A percentile compares a stretch with the other conserved stretches of the same genome.
Evolutionary conservation across 2,888 invertebrate species (phyloP).

Genomic region (Callimorpha dominula): DNA sequence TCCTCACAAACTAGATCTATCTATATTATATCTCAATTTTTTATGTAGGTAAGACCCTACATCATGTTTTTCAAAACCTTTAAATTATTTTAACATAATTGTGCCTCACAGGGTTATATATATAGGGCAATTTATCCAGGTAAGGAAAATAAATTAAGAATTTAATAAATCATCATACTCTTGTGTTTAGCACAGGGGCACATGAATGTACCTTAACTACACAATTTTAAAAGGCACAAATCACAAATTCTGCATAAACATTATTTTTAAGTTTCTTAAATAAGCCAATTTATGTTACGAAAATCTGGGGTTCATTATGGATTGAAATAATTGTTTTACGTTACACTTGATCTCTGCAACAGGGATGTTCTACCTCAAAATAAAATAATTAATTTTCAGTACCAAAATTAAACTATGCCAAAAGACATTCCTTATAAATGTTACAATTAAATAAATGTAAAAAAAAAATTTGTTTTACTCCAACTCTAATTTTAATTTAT

Average conservation of each 20-base stretch:
- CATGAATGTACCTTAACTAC: background rate
- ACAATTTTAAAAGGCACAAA: background rate
- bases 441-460: constrained; percentile 13
- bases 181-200: background rate
- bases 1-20: too few species aligned
- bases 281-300: background rate
- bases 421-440: constrained; percentile 12
- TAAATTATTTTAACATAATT: background rate
- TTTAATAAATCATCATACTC: background rate
- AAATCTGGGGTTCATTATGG: background rate
- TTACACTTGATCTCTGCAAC: background rate
- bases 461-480: background rate
- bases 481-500: background rate
- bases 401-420: constrained; percentile 10
- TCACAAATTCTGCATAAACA: background rate
- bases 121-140: background rate
- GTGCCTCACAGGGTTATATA: background rate
- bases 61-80: too few species aligned
- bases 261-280: background rate
- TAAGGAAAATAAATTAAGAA: background rate
- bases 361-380: constrained; percentile 13
- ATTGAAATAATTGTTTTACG: background rate
- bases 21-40: too few species aligned
- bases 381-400: constrained; percentile 11
- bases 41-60: too few species aligned